Conservation (phyloP, 2,797 vertebrate genomes). For the Brachymystax lenok region DNA sequence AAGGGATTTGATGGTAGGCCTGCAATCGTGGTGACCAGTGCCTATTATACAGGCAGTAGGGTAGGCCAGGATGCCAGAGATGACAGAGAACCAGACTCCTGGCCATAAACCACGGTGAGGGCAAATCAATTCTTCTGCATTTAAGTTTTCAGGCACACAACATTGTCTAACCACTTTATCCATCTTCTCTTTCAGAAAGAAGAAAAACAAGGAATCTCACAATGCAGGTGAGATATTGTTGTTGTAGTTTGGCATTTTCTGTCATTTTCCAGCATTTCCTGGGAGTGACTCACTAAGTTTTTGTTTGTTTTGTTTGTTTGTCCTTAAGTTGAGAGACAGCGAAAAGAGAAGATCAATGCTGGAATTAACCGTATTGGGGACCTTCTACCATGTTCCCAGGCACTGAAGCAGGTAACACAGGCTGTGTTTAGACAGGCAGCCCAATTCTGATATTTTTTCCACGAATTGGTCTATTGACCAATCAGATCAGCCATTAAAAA, state of each 20-base stretch:
- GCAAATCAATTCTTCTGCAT: neutral
- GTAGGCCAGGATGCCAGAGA: constrained; percentile 92
- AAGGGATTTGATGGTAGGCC: constrained; percentile 54
- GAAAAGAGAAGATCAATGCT: constrained; percentile 99
- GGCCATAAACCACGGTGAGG: constrained; percentile 88
- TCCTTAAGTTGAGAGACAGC: constrained; percentile 94
- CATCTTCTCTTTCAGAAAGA: constrained; percentile 75
- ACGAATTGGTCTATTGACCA: too few relatives aligned
- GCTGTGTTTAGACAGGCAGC: too few relatives aligned
- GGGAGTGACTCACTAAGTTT: neutral
- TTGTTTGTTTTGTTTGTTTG: neutral
- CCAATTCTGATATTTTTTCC: too few relatives aligned
- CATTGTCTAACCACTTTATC: neutral
- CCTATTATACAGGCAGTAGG: constrained; percentile 72
- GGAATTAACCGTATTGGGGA: constrained; percentile 98
- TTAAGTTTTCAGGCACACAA: neutral
- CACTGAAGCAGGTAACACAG: constrained; percentile 88
- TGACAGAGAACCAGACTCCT: constrained; percentile 91
- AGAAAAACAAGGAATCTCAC: constrained; percentile 98
- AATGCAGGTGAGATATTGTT: constrained; percentile 86
- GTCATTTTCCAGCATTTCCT: neutral
- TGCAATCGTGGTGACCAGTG: constrained; percentile 58
- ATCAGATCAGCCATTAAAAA: too few relatives aligned
- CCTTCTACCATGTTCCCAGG: constrained; percentile 95
- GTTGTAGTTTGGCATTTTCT: neutral